Evolutionary conservation across 2,888 invertebrate genomes (phyloP).

Genomic region (Drosophila bunnanda): DNA sequence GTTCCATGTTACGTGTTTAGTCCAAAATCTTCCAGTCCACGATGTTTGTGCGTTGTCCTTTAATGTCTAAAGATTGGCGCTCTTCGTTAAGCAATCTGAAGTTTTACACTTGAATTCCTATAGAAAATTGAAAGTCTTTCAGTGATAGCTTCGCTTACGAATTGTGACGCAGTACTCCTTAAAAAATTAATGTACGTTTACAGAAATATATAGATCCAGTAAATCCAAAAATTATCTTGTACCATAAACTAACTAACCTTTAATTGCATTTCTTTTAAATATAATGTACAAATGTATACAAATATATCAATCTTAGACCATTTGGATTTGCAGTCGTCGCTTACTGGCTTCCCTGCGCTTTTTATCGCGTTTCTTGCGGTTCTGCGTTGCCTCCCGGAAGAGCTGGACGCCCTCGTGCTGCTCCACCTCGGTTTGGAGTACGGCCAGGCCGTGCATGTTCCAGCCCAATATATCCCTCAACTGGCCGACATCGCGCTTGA

Average conservation of each 20-base stretch:
- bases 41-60: slow-evolving; percentile 2
- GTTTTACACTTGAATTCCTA: slow-evolving; percentile 3
- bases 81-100: neutral
- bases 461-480: slow-evolving; percentile 92
- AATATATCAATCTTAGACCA: slow-evolving; percentile 45
- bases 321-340: slow-evolving; percentile 76
- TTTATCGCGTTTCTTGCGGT: slow-evolving; percentile 88
- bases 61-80: neutral
- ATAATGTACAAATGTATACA: slow-evolving; percentile 7
- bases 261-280: slow-evolving; percentile 31
- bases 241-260: slow-evolving; percentile 22
- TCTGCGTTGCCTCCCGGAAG: slow-evolving; percentile 90
- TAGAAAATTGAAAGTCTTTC: slow-evolving; percentile 18
- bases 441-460: slow-evolving; percentile 92
- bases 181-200: slow-evolving; percentile 31
- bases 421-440: slow-evolving; percentile 91
- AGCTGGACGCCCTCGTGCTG: slow-evolving; percentile 90
- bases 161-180: slow-evolving; percentile 3
- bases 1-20: slow-evolving; percentile 43
- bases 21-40: slow-evolving; percentile 63
- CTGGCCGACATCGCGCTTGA: slow-evolving; percentile 75
- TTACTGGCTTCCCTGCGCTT: slow-evolving; percentile 76
- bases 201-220: slow-evolving; percentile 19
- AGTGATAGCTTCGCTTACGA: neutral
- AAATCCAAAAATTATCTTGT: slow-evolving; percentile 7